phyloP scores from a whole-genome alignment of 2,888 invertebrate genomes.

The Dione vanillae region DNA sequence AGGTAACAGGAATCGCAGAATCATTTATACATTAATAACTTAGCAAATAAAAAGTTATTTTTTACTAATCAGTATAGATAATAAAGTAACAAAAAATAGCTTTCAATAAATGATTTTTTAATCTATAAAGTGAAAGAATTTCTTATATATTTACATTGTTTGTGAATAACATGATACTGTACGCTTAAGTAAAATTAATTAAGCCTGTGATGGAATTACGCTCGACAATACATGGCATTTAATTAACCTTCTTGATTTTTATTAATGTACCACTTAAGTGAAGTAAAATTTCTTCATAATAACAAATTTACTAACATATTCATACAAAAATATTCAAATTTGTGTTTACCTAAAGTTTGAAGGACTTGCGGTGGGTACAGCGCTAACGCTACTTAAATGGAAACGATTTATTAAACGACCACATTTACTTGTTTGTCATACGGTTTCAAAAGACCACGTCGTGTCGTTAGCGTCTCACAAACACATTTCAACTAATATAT shows the following conservation, averaged over 20 bases:
- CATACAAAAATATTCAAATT: conserved; percentile 9
- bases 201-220: background rate
- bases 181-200: conserved; percentile 9
- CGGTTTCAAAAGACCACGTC: conserved; percentile 9
- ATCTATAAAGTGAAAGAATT: background rate
- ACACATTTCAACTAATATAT: background rate
- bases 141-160: background rate
- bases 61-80: no score
- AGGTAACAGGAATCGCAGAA: no score
- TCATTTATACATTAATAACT: no score
- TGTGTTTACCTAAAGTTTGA: conserved; percentile 24
- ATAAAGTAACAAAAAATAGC: background rate
- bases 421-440: conserved; percentile 22
- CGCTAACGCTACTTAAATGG: conserved; percentile 16
- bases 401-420: conserved; percentile 29
- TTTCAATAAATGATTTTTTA: background rate
- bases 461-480: conserved; percentile 13
- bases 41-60: no score
- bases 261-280: background rate
- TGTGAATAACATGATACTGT: background rate
- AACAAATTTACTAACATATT: background rate
- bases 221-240: background rate
- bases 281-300: background rate
- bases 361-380: background rate
- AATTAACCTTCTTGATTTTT: background rate